Conservation (phyloP, 2,113 vertebrate genomes). For the Chloroceryle aenea region DNA sequence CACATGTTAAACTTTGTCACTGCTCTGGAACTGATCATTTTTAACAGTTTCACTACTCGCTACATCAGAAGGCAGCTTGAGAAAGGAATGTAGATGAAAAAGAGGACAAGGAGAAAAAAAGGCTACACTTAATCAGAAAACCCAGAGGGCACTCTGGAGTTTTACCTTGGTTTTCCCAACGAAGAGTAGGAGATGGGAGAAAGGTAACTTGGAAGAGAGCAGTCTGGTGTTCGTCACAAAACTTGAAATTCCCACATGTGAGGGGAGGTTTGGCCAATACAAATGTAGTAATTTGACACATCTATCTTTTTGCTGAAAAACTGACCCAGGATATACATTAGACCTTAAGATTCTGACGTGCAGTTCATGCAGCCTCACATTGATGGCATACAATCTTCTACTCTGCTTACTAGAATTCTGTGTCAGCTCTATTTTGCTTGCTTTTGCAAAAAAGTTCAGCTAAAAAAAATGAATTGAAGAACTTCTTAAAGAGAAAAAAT, state of each 20-base stretch:
- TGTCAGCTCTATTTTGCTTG: not conserved
- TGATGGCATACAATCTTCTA: not conserved
- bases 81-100: not conserved
- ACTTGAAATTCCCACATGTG: not conserved
- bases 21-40: not conserved
- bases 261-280: not conserved
- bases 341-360: not conserved
- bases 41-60: not conserved
- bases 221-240: not conserved
- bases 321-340: rapidly evolving
- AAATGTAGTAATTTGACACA: not conserved
- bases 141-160: rapidly evolving
- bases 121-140: not conserved
- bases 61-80: not conserved
- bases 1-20: not conserved
- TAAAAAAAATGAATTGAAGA: not conserved
- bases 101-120: not conserved
- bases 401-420: not conserved
- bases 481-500: not conserved
- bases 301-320: rapidly evolving
- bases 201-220: not conserved
- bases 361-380: rapidly evolving
- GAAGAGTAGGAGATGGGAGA: not conserved
- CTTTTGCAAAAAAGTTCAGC: not conserved
- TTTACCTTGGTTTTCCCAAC: not conserved